These are phyloP conservation scores for Lissocephala sabroskyi DNA, from an alignment of 2,888 invertebrate species.

Conservation along the genomic window DNA sequence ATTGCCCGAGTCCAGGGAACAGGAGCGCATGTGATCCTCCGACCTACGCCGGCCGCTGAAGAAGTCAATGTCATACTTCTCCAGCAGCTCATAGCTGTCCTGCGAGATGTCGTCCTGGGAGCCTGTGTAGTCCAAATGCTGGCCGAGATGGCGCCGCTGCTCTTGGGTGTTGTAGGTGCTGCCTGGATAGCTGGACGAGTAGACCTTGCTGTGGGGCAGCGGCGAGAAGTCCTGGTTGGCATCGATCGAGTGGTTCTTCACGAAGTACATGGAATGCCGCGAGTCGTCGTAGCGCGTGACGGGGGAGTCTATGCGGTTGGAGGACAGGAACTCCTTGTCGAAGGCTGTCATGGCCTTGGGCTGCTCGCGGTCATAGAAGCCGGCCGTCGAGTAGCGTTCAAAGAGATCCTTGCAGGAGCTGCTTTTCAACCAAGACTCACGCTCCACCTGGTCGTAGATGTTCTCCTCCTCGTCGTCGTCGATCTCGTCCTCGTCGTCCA, in stretches of 20 bases:
- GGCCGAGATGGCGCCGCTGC: conserved; percentile 75
- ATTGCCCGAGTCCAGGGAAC: conserved; percentile 84
- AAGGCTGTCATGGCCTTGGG: conserved; percentile 72
- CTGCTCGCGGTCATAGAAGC: conserved; percentile 76
- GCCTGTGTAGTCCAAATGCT: conserved; percentile 73
- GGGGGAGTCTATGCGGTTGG: conserved; percentile 78
- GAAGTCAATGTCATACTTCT: conserved; percentile 77
- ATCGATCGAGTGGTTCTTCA: conserved; percentile 78
- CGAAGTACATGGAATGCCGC: conserved; percentile 77
- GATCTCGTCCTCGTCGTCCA: conserved; percentile 50
- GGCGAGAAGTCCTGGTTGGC: conserved; percentile 78
- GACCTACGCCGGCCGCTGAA: conserved; percentile 69
- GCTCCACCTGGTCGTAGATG: conserved; percentile 69
- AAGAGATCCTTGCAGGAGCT: conserved; percentile 87
- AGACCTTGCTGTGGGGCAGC: conserved; percentile 80
- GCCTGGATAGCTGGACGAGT: conserved; percentile 90
- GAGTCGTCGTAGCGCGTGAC: conserved; percentile 82
- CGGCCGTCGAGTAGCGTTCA: conserved; percentile 75
- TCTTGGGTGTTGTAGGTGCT: conserved; percentile 78
- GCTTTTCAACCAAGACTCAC: conserved; percentile 81
- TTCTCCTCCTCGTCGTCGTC: conserved; percentile 60
- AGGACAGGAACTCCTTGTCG: conserved; percentile 71
- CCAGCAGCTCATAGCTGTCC: conserved; percentile 89
- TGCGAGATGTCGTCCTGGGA: conserved; percentile 91
- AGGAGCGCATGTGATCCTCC: conserved; percentile 77